These are phyloP conservation scores for Trachemys scripta DNA, from an alignment of 2,113 vertebrate species.

Conservation along the genomic window DNA sequence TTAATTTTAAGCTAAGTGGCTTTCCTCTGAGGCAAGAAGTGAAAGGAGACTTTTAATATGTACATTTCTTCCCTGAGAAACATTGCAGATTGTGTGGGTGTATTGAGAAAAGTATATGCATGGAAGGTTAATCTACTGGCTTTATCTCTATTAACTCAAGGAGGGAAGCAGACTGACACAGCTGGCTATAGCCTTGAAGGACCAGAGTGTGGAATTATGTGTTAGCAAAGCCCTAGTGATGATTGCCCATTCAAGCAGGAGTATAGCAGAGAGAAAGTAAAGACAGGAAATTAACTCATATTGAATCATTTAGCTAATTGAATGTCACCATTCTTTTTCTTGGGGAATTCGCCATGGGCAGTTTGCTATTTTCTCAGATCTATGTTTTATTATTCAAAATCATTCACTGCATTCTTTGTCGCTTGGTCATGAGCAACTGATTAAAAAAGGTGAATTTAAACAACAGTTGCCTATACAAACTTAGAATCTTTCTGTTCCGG, in stretches of 20 bases:
- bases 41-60: background rate
- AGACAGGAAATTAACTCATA: background rate
- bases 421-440: background rate
- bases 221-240: background rate
- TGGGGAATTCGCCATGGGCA: background rate
- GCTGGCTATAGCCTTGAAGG: background rate
- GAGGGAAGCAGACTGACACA: background rate
- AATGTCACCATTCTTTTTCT: background rate
- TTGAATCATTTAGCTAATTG: background rate
- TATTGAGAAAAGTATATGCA: background rate
- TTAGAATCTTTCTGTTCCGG: too few relatives aligned
- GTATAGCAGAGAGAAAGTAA: background rate
- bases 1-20: background rate
- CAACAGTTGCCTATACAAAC: background rate
- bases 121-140: background rate
- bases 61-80: background rate
- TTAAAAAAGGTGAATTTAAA: background rate
- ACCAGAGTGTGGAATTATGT: accelerated
- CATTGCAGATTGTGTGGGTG: background rate
- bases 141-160: background rate
- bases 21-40: background rate
- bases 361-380: background rate
- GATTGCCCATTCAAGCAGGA: background rate
- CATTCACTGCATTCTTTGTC: background rate
- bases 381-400: background rate